Evolutionary conservation across 2,113 vertebrate species (phyloP), one percentile per base, ranked within the genome.

Genomic region (Eptesicus fuscus): DNA sequence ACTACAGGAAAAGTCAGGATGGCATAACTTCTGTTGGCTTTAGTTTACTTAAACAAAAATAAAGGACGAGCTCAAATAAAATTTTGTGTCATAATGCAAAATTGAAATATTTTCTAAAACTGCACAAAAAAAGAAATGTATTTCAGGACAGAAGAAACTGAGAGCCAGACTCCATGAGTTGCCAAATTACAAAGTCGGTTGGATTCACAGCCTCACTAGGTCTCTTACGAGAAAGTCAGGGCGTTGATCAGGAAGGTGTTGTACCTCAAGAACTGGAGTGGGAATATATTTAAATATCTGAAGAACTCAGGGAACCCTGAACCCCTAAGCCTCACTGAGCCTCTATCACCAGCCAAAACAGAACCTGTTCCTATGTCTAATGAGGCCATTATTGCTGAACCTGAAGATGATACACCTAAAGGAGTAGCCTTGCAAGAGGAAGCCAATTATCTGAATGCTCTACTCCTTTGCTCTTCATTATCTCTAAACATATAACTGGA

Each of bases 401-500:
- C 20, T 13, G 65, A 82, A 85, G 65, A 82, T 74, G 65, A 47
- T 18, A 28, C 74, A 77, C 61, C 59, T 30, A 37, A 91, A 87
- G 71, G 83, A 76, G 74, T 70, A 35, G 44, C 51, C 28, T 49
- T 44, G 59, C 47, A 85, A 85, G 77, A 92, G 73, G 42, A 90
- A 95, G 88, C 90, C 90, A 93, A 93, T 93, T 95, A 96, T 82
- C 42, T 13, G 86, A 5, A 11, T n/a, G 20, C 40, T 85, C 32
- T 37, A 42, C 28, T 51, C 56, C 71, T 37, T 96, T 9, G 23
- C n/a, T 94, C n/a, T 80, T 97, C 82, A 47, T 96, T 92, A 95
- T 59, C 77, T 88, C 47, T 90, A 92, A 92, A 80, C 28, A 44
- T 35, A 23, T 35, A 90, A 73, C 76, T 88, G 82, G 47, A 77